Evolutionary conservation across 2,797 vertebrate genomes (phyloP).

Genomic region (Epinephelus malabaricus): DNA sequence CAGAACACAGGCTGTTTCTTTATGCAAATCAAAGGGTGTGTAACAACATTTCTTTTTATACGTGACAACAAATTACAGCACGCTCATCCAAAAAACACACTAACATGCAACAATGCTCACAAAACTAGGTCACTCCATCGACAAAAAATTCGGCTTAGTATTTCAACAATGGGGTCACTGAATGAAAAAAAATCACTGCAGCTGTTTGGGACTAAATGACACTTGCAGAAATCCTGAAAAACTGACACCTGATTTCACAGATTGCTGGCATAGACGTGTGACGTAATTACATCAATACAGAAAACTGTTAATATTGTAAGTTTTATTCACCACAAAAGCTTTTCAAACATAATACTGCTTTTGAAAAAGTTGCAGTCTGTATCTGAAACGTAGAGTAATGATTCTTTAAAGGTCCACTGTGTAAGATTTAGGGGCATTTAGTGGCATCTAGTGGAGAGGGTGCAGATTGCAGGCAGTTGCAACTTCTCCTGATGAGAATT

Average conservation of each 20-base stretch:
- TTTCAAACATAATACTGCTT: background rate
- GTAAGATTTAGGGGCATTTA: no score
- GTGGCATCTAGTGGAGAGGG: no score
- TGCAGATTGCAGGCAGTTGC: no score
- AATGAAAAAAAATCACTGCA: slow-evolving; percentile 1
- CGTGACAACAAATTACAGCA: slow-evolving; percentile 49
- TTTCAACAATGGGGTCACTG: slow-evolving; percentile 20
- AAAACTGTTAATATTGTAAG: slow-evolving; percentile 2
- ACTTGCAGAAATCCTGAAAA: slow-evolving; percentile 4
- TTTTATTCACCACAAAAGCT: background rate
- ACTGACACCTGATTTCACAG: slow-evolving; percentile 10
- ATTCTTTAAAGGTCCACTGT: no score
- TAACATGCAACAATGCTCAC: slow-evolving; percentile 59
- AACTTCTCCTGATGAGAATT: no score
- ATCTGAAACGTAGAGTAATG: background rate
- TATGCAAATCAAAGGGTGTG: slow-evolving; percentile 26
- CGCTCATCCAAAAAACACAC: slow-evolving; percentile 57
- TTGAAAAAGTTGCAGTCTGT: background rate
- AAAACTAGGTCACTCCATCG: slow-evolving; percentile 39
- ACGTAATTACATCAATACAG: slow-evolving; percentile 11
- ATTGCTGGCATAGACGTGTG: slow-evolving; percentile 4
- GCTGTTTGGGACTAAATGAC: background rate
- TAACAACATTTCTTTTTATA: slow-evolving; percentile 19
- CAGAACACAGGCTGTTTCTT: slow-evolving; percentile 4
- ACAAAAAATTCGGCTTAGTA: background rate